Base-by-base conservation (phyloP, 2,113 vertebrate genomes). In the Pomatostomus ruficeps region DNA sequence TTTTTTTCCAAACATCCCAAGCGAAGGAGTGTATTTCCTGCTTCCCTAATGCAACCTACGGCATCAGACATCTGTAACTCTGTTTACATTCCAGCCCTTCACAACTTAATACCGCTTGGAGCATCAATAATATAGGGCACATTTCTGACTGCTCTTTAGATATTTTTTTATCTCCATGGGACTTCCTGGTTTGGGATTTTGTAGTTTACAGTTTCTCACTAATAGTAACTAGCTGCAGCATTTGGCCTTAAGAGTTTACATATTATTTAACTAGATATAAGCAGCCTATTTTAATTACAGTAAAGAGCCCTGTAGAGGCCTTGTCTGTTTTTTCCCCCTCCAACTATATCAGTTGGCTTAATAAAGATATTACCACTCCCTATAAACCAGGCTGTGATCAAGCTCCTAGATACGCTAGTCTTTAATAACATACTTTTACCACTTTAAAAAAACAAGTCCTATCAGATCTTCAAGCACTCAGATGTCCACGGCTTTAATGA, bases 61-160 rank as follows among this genome's bases (percentile, higher is more conserved):
- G 94, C 91, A 96, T 96, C 91, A 95, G 93, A 95, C 90, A 96
- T 95, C 95, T 96, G 93, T 71, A 95, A 86, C 88, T 95, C 55
- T 96, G 93, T 97, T 97, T 95, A 95, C 95, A 97, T 94, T 95
- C 96, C 96, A 95, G 87, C 74, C 87, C 89, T 92, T 94, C 96
- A 96, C 93, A 83, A 62, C 95, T 90, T 95, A 95, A 95, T 96
- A 95, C 93, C 6, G 78, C 94, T 95, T 31, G 87, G 79, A 95
- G 91, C 95, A 97, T 89, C 94, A 97, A 90, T 96, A 95, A 95
- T 97, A 95, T 63, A 95, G 93, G 94, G 87, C 88, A 91, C 80
- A 95, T 93, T 97, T 93, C 92, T 96, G 85, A 80, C 91, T 96
- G 91, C 38, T 96, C 94, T 89, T 93, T 90, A 96, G 94, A 94